Base-by-base conservation (phyloP, 2,888 invertebrate species). In the Brenthis ino region DNA sequence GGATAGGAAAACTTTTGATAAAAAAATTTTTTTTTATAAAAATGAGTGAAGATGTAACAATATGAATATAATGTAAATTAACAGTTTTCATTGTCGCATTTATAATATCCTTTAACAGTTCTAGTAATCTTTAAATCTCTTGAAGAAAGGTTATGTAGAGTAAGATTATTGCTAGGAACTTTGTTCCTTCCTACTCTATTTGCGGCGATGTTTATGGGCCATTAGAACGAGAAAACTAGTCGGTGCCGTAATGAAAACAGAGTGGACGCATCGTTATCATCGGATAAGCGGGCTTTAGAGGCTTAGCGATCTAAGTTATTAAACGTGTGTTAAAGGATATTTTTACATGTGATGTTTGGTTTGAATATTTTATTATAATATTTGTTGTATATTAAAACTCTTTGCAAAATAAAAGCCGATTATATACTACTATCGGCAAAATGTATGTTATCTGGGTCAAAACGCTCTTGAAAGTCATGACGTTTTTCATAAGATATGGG, bases 231-330 rank as follows among this genome's bases (percentile, higher is more conserved):
- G 86, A 84, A 84, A 88, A 86, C 88, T 84, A 85, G 82, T 84
- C 82, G 88, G 87, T 86, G 84, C 79, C 82, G 87, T 89, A 89
- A 89, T 91, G 90, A 89, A 90, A 88, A 89, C 84, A 81, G 86
- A 89, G 88, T 88, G 88, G 87, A 85, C 87, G 74, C 75, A 84
- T 89, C 88, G 89, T 90, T 90, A 89, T 85, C 87, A 84, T 82
- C 83, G 87, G 88, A 88, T 91, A 88, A 72, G 69, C 67, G 69
- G 73, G 68, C 72, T 74, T 70, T 72, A 72, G 71, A 56, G 68
- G 75, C 72, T 71, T 72, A 70, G 64, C 74, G 66, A 71, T 76
- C 70, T 68, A 61, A 69, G 65, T 71, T 73, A 74, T 72, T 74
- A 75, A 71, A 72, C 60, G 70, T 69, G 67, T 73, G 77, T 76